Percentiles rank a stretch among this genome's conserved stretches.
phyloP scores from a whole-genome alignment of 2,888 invertebrate genomes.

The Brachypalpus laphriformis region DNA sequence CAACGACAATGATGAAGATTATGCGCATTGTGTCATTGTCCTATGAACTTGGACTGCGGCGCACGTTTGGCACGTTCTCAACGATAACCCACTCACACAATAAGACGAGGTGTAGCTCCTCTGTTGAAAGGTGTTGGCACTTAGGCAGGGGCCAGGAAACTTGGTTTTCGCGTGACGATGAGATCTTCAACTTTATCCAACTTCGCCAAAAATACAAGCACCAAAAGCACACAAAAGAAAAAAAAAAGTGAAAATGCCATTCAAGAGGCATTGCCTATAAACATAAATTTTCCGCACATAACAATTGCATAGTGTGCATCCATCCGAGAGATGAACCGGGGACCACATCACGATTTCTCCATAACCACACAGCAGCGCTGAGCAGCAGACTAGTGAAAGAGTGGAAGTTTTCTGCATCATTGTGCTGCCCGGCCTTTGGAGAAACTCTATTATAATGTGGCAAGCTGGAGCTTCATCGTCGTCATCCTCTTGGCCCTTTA shows the following conservation, averaged over 20 bases:
- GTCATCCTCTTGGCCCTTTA: conserved; percentile 54
- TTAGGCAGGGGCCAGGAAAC: conserved; percentile 30
- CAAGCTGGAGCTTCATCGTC: conserved; percentile 39
- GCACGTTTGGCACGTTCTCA: conserved; percentile 73
- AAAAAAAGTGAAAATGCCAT: conserved; percentile 50
- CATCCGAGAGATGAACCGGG: conserved; percentile 41
- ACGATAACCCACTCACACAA: conserved; percentile 57
- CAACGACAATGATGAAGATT: conserved; percentile 34
- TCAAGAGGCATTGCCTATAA: conserved; percentile 62
- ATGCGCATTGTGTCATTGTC: conserved; percentile 67
- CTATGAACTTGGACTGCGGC: conserved; percentile 71
- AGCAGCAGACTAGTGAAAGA: background rate
- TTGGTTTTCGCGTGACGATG: conserved; percentile 44
- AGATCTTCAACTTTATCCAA: conserved; percentile 35
- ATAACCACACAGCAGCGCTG: conserved; percentile 22
- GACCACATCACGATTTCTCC: conserved; percentile 60
- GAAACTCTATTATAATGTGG: conserved; percentile 43
- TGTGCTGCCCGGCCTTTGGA: conserved; percentile 22
- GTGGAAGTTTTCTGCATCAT: conserved; percentile 39
- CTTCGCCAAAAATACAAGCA: conserved; percentile 14
- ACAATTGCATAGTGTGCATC: conserved; percentile 63
- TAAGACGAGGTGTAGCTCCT: conserved; percentile 50
- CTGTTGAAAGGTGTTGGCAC: conserved; percentile 62
- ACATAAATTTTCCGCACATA: conserved; percentile 62
- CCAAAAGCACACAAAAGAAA: background rate